Evolutionary conservation across 2,797 vertebrate genomes (phyloP).

Genomic region (Nyctibius grandis): DNA sequence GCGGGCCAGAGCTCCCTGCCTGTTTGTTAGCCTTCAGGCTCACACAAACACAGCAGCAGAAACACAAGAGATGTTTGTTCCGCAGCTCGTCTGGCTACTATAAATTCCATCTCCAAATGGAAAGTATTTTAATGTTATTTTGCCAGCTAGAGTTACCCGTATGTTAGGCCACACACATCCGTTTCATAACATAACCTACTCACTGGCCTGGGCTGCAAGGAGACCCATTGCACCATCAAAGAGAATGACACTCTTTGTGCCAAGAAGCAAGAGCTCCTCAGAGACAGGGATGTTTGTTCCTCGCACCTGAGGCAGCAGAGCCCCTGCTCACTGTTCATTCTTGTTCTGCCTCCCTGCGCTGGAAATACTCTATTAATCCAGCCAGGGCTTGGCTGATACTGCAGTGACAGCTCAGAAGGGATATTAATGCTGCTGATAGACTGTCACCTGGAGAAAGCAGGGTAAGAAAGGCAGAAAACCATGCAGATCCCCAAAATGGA

Average conservation of each 20-base stretch:
- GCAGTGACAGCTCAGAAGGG: neutral
- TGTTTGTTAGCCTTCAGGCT: slow-evolving; percentile 62
- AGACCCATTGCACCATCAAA: neutral
- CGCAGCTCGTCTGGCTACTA: slow-evolving; percentile 42
- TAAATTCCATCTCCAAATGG: slow-evolving; percentile 61
- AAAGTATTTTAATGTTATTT: slow-evolving; percentile 61
- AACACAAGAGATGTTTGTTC: slow-evolving; percentile 61
- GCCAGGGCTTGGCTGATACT: neutral
- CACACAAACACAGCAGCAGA: slow-evolving; percentile 45
- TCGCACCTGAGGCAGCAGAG: neutral
- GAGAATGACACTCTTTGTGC: neutral
- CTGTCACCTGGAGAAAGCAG: neutral
- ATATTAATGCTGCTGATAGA: neutral
- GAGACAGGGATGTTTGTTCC: neutral
- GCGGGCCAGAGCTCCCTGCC: slow-evolving; percentile 38
- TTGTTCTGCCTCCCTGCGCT: neutral
- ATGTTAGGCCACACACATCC: slow-evolving; percentile 46
- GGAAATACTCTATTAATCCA: neutral
- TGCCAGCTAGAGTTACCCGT: slow-evolving; percentile 34
- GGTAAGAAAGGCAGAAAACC: neutral
- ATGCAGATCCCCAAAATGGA: neutral
- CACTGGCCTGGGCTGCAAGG: neutral
- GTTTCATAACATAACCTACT: neutral
- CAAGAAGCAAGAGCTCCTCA: neutral
- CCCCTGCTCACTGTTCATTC: neutral